Evolutionary conservation across 2,888 invertebrate species (phyloP).

Genomic region (Steromphala cineraria): DNA sequence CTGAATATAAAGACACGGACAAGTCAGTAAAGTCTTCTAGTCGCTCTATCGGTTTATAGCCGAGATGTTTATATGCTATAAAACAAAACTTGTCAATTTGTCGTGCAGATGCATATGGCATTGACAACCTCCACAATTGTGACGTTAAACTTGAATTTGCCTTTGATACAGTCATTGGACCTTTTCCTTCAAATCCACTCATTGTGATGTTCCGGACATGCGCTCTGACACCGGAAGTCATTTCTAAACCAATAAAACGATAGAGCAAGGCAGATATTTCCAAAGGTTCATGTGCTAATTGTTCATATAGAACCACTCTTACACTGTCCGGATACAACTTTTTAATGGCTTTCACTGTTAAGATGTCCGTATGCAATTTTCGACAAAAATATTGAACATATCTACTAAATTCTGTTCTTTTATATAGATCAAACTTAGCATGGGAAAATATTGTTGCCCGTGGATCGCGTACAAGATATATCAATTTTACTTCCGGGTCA

Average conservation of each 20-base stretch:
- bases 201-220: neutral
- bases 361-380: neutral
- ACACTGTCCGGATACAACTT: neutral
- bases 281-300: neutral
- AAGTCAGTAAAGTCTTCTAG: neutral
- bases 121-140: neutral
- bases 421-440: neutral
- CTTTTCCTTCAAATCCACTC: neutral
- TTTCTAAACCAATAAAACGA: neutral
- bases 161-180: neutral
- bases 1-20: neutral
- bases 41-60: neutral
- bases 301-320: neutral
- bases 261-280: neutral
- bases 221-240: neutral
- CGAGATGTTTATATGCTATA: neutral
- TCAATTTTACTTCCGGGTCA: neutral
- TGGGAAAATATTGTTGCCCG: neutral
- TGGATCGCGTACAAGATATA: neutral
- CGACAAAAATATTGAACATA: neutral
- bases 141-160: neutral
- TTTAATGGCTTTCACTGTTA: neutral
- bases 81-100: neutral
- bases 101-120: neutral
- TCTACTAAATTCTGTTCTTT: neutral